Evolutionary conservation across 2,113 vertebrate species (phyloP).

Genomic region (Ctenodactylus gundi): DNA sequence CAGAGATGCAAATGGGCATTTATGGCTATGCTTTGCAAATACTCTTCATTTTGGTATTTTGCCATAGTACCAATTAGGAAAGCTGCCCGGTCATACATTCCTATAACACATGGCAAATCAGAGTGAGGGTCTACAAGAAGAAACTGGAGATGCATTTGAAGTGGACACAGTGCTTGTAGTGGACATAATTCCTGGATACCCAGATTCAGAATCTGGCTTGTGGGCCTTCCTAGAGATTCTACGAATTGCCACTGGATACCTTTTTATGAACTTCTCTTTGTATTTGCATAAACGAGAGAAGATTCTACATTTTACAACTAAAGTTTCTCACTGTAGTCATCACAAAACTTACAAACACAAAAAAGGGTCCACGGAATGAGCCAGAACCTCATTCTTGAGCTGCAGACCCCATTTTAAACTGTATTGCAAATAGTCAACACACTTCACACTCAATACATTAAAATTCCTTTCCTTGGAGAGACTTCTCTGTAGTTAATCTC

Average conservation of each 20-base stretch:
- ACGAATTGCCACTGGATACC: not conserved
- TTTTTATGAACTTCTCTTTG: not conserved
- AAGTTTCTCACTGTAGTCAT: not conserved
- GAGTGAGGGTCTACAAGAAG: not conserved
- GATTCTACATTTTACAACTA: not conserved
- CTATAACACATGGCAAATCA: not conserved
- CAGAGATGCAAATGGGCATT: not conserved
- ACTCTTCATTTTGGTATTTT: not conserved
- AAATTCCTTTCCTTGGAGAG: not conserved
- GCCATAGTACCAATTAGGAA: not conserved
- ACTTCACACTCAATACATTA: not conserved
- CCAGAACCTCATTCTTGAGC: not conserved
- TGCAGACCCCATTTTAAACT: not conserved
- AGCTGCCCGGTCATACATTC: not conserved
- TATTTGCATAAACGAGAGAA: not conserved
- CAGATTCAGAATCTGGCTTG: not conserved
- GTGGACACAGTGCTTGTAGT: not conserved
- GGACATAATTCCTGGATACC: not conserved
- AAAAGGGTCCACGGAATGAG: not conserved
- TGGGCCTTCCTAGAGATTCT: not conserved
- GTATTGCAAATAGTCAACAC: not conserved
- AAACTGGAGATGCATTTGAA: not conserved
- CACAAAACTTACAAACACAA: slow-evolving; percentile 9
- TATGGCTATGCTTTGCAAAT: not conserved
- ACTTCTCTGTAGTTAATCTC: not conserved